These are phyloP conservation scores for rat (Rattus norvegicus) DNA, from an alignment of 2,113 vertebrate genomes.

Conservation along the genomic window GRCr8 NC_086023.1:160538501-160539000, in stretches of 20 bases:
- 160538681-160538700: not conserved
- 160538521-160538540: not conserved
- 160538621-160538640: fast-evolving
- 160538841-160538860: not conserved
- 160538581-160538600: fast-evolving
- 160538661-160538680: not conserved
- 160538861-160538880: not conserved
- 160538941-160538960: not conserved
- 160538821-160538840: not conserved
- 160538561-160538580: not conserved
- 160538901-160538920: not conserved
- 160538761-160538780: not conserved
- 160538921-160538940: not conserved
- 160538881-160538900: not conserved
- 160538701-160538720: not conserved
- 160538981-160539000: too few relatives aligned
- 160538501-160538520: not conserved
- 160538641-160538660: not conserved
- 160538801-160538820: not conserved
- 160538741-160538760: not conserved
- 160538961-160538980: not conserved
- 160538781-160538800: not conserved
- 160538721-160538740: too few relatives aligned
- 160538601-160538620: fast-evolving
- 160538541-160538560: not conserved